Conservation (phyloP, 2,113 vertebrate genomes). For the Passer montanus region DNA sequence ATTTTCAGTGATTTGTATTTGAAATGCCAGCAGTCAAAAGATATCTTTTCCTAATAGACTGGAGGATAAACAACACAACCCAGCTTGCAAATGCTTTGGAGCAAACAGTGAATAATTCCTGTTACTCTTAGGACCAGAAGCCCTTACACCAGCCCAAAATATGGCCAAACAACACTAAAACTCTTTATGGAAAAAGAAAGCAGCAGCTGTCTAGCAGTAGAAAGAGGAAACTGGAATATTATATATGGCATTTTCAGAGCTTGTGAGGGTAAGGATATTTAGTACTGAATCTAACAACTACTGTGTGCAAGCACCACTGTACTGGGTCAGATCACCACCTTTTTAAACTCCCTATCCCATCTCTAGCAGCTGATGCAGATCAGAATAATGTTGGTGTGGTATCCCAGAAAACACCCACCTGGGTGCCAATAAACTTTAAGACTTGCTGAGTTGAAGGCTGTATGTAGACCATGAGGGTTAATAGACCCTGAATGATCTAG, state of each 20-base stretch:
- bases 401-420: not conserved
- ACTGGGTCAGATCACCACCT: not conserved
- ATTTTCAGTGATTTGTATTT: not conserved
- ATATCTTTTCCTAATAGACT: not conserved
- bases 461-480: not conserved
- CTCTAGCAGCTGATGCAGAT: not conserved
- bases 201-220: not conserved
- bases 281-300: not conserved
- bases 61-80: not conserved
- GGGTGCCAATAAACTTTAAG: not conserved
- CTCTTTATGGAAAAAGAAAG: not conserved
- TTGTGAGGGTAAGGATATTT: not conserved
- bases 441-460: not conserved
- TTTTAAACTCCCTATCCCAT: not conserved
- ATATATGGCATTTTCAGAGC: not conserved
- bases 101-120: not conserved
- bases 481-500: not conserved
- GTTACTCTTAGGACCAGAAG: not conserved
- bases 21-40: not conserved
- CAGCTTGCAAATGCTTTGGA: not conserved
- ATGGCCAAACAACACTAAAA: not conserved
- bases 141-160: not conserved
- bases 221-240: not conserved
- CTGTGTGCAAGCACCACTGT: fast-evolving
- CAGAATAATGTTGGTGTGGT: not conserved